Conservation (phyloP, 2,888 invertebrate genomes). For the Nomada goodeniana region DNA sequence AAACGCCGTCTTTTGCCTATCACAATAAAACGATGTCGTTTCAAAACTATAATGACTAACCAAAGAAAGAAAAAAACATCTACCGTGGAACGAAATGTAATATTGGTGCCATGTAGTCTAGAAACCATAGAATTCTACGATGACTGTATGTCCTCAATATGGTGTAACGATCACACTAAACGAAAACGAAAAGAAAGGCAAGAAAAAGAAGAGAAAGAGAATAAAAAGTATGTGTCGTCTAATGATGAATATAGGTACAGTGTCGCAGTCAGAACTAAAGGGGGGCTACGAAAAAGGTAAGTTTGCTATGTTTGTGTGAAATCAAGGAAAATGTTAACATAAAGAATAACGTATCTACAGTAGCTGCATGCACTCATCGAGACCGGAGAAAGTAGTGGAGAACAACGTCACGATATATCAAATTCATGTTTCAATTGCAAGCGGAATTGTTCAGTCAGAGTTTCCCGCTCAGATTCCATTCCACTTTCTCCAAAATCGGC, state of each 20-base stretch:
- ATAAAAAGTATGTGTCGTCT: background rate
- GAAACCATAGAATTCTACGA: conserved; percentile 23
- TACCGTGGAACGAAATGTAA: conserved; percentile 15
- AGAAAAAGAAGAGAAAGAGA: background rate
- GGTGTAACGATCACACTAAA: background rate
- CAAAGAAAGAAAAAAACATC: background rate
- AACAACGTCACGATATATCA: background rate
- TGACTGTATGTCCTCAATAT: conserved; percentile 11
- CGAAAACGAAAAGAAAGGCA: background rate
- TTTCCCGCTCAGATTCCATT: background rate
- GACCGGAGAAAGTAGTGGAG: conserved; percentile 56
- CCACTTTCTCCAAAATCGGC: conserved; percentile 54
- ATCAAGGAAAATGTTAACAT: conserved; percentile 29
- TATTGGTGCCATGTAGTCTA: conserved; percentile 12
- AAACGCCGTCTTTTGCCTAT: conserved; percentile 46
- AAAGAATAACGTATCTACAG: conserved; percentile 45
- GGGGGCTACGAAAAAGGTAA: conserved; percentile 19
- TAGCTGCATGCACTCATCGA: conserved; percentile 59
- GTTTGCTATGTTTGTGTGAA: conserved; percentile 18
- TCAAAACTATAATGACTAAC: conserved; percentile 11
- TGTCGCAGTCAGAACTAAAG: conserved; percentile 24
- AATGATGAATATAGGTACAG: background rate
- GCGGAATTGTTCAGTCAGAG: background rate
- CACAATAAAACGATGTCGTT: conserved; percentile 4
- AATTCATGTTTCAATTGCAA: conserved; percentile 3